Conservation (phyloP, 30 jellyfish, hydroid and myxozoan species). For the Chrysaora quinquecirrha region DNA sequence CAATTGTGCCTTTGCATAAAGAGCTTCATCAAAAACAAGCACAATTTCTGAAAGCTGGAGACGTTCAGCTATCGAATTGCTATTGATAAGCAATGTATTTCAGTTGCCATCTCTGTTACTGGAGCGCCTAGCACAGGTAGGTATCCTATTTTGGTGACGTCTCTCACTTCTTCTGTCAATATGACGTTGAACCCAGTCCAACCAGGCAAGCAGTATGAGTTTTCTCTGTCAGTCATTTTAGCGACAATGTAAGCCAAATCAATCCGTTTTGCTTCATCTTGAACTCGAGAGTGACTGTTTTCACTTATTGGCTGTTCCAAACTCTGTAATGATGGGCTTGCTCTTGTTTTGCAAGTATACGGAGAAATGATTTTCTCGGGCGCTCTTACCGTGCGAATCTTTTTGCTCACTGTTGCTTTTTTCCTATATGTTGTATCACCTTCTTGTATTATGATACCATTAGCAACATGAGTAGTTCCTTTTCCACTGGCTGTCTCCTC, state of each 20-base stretch:
- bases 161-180: constrained; percentile 21
- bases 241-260: constrained; percentile 23
- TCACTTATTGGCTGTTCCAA: background rate
- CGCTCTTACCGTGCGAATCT: constrained; percentile 35
- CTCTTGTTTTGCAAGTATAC: constrained; percentile 33
- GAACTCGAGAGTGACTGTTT: constrained; percentile 24
- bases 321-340: constrained; percentile 56
- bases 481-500: constrained; percentile 63
- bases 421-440: constrained; percentile 20
- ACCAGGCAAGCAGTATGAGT: constrained; percentile 26
- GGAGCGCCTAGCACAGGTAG: constrained; percentile 37
- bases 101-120: constrained; percentile 57
- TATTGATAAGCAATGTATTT: constrained; percentile 25
- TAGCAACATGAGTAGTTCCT: constrained; percentile 70
- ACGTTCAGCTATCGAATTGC: constrained; percentile 22
- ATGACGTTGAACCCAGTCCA: constrained; percentile 49
- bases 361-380: constrained; percentile 27
- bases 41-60: constrained; percentile 29
- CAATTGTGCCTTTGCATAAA: constrained; percentile 62
- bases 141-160: constrained; percentile 44
- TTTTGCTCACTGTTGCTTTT: constrained; percentile 21
- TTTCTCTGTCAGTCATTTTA: constrained; percentile 1
- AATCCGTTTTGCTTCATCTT: constrained; percentile 20
- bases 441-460: constrained; percentile 56
- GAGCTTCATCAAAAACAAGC: constrained; percentile 67